Base-by-base conservation (phyloP, 2,888 invertebrate species). In the Philhelius pedissequus region DNA sequence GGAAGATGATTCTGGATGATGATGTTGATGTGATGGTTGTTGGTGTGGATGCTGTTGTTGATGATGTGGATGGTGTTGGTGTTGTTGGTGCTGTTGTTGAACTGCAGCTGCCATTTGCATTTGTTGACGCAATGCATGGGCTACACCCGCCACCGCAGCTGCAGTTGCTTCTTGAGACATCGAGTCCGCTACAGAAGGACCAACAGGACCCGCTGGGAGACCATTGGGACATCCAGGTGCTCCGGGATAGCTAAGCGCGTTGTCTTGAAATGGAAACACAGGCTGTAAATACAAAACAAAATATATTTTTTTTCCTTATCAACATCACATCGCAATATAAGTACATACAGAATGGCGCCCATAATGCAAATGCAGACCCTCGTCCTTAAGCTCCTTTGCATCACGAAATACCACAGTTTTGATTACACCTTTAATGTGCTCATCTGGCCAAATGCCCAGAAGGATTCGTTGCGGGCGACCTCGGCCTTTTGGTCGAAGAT, bases 361-460 rank as follows among this genome's bases (percentile, higher is more conserved):
- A 89, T 94, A 94, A 30, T 92, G 91, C 87, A 94, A 89, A 87
- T 93, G 94, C 69, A 89, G 66, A 45, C 88, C 87, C 88, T 96
- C 95, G 88, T 96, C 96, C 91, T 96, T 96, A 89, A 96, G 93
- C 91, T 95, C 95, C 90, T 95, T 95, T 13, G 96, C 95, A 92
- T 97, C 97, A 88, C 97, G 94, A 93, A 97, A 97, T 80, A 97
- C 97, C 69, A 97, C 97, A 77, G 97, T 96, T 89, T 97, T 94
- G 89, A 97, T 97, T 71, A 97, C 97, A 86, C 97, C 97, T 90
- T 97, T 95, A 91, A 97, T 97, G 92, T 97, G 97, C 90, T 97
- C 97, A 92, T 97, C 97, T 9, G 97, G 97, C 97, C 97, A 97
- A 83, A 97, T 96, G 86, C 97, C 97, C 87, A 97, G 93, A 87